A percentile compares a stretch with the other conserved stretches of the same genome.
Conservation (phyloP, 2,113 vertebrate species). For the Prietella phreatophila region DNA sequence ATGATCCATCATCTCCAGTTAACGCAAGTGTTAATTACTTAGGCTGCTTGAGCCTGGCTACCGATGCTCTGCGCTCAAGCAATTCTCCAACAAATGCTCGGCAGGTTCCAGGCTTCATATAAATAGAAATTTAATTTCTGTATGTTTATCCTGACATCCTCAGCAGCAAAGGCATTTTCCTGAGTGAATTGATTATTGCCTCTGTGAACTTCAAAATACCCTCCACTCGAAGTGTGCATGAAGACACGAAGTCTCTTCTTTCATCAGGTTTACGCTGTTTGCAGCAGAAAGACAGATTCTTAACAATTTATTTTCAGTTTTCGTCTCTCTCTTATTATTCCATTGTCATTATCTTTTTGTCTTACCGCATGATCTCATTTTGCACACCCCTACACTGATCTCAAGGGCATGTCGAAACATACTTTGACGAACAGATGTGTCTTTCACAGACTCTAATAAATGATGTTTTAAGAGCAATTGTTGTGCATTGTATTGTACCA, state of each 20-base stretch:
- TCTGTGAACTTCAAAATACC: slow-evolving; percentile 72
- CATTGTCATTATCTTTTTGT: neutral
- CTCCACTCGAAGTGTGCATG: slow-evolving; percentile 64
- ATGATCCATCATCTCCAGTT: slow-evolving; percentile 58
- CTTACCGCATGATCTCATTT: slow-evolving; percentile 3
- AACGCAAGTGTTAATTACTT: slow-evolving; percentile 57
- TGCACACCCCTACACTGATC: slow-evolving; percentile 7
- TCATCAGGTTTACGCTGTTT: slow-evolving; percentile 65
- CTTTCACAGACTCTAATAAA: slow-evolving; percentile 4
- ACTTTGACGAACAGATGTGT: slow-evolving; percentile 14
- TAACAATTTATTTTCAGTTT: neutral
- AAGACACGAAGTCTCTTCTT: slow-evolving; percentile 57
- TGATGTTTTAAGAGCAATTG: slow-evolving; percentile 9
- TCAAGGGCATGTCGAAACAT: slow-evolving; percentile 8
- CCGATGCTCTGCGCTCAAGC: slow-evolving; percentile 59
- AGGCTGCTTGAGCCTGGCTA: slow-evolving; percentile 55
- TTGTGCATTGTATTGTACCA: slow-evolving; percentile 6
- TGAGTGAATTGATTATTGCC: slow-evolving; percentile 69
- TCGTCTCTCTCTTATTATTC: slow-evolving; percentile 21
- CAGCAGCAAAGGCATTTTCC: slow-evolving; percentile 71
- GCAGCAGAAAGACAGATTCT: neutral
- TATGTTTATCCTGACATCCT: slow-evolving; percentile 76
- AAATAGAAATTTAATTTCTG: slow-evolving; percentile 83
- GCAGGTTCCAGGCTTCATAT: slow-evolving; percentile 68
- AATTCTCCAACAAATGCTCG: slow-evolving; percentile 69